Base-by-base conservation (phyloP, 1,140 invertebrate genomes). In the Drosophila eugracilis region DNA sequence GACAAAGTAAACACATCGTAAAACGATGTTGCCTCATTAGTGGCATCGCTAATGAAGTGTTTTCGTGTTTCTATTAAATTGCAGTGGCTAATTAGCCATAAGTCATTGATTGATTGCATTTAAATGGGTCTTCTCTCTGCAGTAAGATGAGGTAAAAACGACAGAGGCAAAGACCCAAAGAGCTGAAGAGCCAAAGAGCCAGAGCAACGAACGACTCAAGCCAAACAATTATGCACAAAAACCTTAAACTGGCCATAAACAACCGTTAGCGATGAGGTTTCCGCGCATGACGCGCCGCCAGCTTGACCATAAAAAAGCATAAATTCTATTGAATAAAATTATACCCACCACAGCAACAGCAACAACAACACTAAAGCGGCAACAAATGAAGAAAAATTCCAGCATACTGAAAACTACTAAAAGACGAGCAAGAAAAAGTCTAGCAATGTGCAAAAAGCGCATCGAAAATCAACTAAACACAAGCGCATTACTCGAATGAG, bases 401-500 rank as follows among this genome's bases (percentile, higher is more conserved):
- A 44, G 39, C 42, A 17, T 28, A 9, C 42, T 34, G 4, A 58
- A 58, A 37, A 37, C 47, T 26, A 48, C 53, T 48, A 47, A 58
- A 17, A 48, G 37, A 37, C 54, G n/a, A 72, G 28, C 57, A 26
- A 63, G 52, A 81, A 77, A 78, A 55, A 69, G 53, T 67, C 69
- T 71, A 74, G 53, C 69, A 81, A 39, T 83, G 78, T 74, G 78
- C 78, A 83, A 83, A 83, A 83, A 83, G 78, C 78, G 78, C 62
- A 83, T 83, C 74, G 74, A 70, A 67, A 67, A 55, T 73, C 49
- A 58, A 42, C 55, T 54, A 66, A 37, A 34, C 21, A 48, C 36
- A 75, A 47, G 42, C 37, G 17, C 34, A 30, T 34, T 28, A 34
- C 39, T n/a, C 28, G 37, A 39, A 30, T 22, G 14, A 62, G 19